These are phyloP conservation scores for Clarias batrachus DNA, from an alignment of 2,113 vertebrate genomes.

Conservation along the genomic window DNA sequence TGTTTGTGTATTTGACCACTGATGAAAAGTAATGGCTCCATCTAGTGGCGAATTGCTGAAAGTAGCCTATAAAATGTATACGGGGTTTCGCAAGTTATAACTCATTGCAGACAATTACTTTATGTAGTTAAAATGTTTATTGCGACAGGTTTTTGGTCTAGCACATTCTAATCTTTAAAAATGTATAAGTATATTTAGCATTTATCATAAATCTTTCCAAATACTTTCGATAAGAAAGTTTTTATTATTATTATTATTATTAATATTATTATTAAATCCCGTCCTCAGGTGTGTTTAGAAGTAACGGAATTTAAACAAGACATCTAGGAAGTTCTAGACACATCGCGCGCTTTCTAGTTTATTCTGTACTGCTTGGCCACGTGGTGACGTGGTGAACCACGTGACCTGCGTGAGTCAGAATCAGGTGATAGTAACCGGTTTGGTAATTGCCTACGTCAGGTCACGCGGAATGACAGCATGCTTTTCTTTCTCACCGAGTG, in stretches of 20 bases:
- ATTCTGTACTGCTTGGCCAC: background rate
- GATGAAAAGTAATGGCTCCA: slow-evolving; percentile 3
- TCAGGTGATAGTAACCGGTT: slow-evolving; percentile 53
- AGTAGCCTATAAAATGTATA: background rate
- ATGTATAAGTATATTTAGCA: background rate
- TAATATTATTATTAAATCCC: background rate
- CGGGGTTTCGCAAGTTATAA: background rate
- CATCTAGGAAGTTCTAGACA: background rate
- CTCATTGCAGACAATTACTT: background rate
- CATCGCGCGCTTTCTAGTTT: background rate
- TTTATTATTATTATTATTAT: background rate
- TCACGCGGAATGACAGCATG: slow-evolving; percentile 13
- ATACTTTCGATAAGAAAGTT: background rate
- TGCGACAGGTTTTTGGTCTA: background rate
- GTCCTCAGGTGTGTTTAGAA: background rate
- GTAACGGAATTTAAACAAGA: background rate
- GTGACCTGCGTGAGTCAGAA: slow-evolving; percentile 56
- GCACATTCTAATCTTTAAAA: no score
- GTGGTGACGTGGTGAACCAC: slow-evolving; percentile 31
- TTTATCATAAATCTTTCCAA: background rate
- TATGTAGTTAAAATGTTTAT: background rate
- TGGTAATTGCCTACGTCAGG: background rate
- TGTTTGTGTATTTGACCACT: background rate
- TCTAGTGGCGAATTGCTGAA: background rate
- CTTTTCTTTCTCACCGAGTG: background rate